Evolutionary conservation across 2,888 invertebrate genomes (phyloP).

Genomic region (Osedax fenrisi): DNA sequence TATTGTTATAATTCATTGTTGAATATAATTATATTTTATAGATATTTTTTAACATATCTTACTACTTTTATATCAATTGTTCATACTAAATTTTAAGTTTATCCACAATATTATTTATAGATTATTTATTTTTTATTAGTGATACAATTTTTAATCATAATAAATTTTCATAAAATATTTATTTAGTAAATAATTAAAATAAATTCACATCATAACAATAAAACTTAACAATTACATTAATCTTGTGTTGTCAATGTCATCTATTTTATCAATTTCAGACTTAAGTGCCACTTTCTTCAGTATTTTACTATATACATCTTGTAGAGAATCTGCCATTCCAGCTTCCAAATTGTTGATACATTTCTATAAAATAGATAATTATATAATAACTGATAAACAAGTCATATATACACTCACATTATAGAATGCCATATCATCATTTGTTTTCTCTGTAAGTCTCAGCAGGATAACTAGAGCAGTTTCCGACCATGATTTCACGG

Average conservation of each 20-base stretch:
- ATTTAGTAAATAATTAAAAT: no score
- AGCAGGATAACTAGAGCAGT: constrained; percentile 75
- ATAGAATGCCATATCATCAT: constrained; percentile 37
- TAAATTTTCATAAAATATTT: no score
- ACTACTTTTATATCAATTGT: no score
- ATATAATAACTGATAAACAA: not conserved
- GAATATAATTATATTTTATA: no score
- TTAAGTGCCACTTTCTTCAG: not conserved
- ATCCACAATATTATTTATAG: no score
- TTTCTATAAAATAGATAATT: constrained; percentile 3
- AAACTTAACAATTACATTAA: not conserved
- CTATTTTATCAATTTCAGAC: not conserved
- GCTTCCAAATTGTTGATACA: constrained; percentile 7
- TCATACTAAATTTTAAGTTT: no score
- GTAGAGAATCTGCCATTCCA: constrained; percentile 21
- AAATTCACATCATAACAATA: no score
- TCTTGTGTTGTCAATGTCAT: not conserved
- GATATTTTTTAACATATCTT: no score
- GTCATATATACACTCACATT: constrained; percentile 38
- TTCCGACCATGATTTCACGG: constrained; percentile 85
- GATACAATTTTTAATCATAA: no score
- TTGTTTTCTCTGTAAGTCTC: constrained; percentile 60
- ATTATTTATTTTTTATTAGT: no score
- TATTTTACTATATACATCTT: not conserved
- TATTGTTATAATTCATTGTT: no score